phyloP scores from a whole-genome alignment of 2,797 vertebrate genomes.

The Sebastiscus tertius region DNA sequence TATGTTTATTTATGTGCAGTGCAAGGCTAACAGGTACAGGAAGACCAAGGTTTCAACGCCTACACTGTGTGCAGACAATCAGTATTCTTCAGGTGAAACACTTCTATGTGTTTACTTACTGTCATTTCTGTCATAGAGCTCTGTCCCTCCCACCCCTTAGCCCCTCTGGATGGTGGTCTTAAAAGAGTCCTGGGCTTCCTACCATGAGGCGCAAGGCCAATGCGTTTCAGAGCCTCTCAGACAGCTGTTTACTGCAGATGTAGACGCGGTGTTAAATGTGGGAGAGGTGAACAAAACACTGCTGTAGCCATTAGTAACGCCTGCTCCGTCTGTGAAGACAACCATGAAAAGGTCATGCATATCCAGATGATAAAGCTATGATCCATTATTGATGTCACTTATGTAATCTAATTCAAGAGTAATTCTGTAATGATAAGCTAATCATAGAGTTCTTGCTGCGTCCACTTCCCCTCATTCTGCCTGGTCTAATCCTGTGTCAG shows the following conservation, averaged over 20 bases:
- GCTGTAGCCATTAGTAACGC: not conserved
- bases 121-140: not conserved
- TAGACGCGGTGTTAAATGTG: not conserved
- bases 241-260: slow-evolving; percentile 1
- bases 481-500: not conserved
- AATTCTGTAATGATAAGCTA: not conserved
- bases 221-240: not conserved
- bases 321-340: not conserved
- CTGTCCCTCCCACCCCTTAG: not conserved
- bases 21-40: slow-evolving; percentile 13
- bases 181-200: not conserved
- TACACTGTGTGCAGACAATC: slow-evolving; percentile 13
- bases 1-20: slow-evolving; percentile 18
- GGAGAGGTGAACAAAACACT: slow-evolving; percentile 3
- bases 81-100: slow-evolving; percentile 26
- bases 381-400: slow-evolving; percentile 11
- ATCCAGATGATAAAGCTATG: not conserved
- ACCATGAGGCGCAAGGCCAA: not conserved
- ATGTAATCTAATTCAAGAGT: not conserved
- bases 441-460: not conserved
- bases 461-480: not conserved
- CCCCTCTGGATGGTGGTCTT: not conserved
- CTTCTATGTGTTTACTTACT: slow-evolving; percentile 18
- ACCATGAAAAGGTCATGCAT: not conserved
- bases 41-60: slow-evolving; percentile 20